Evolutionary conservation across 2,888 invertebrate genomes (phyloP).

Genomic region (Drosophila planitibia): DNA sequence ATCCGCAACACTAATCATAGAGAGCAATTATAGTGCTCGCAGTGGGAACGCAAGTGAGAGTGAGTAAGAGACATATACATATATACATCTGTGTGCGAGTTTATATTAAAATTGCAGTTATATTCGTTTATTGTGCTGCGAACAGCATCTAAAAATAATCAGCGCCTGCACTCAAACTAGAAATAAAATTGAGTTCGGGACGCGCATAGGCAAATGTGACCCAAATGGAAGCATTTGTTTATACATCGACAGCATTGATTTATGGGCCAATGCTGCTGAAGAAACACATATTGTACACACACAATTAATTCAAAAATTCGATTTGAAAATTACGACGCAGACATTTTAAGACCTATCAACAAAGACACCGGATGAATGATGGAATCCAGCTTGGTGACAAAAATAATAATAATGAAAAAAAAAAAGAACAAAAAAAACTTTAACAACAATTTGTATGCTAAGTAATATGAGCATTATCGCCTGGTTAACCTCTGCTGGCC

Average conservation of each 20-base stretch:
- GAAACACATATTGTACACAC: slow-evolving; percentile 8
- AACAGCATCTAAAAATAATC: slow-evolving; percentile 45
- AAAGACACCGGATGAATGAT: slow-evolving; percentile 61
- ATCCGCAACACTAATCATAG: not conserved
- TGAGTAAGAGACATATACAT: slow-evolving; percentile 36
- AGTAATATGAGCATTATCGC: slow-evolving; percentile 49
- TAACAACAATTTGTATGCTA: slow-evolving; percentile 6
- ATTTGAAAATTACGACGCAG: slow-evolving; percentile 35
- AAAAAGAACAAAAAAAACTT: not conserved
- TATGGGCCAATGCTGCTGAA: slow-evolving; percentile 25
- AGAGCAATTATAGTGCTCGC: slow-evolving; percentile 21
- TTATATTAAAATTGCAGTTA: slow-evolving; percentile 22
- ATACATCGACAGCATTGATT: slow-evolving; percentile 36
- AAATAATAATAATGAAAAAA: slow-evolving; percentile 18
- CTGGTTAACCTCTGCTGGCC: slow-evolving; percentile 61
- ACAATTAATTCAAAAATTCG: not conserved
- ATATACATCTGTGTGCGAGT: not conserved
- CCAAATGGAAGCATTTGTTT: slow-evolving; percentile 54
- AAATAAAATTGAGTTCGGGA: slow-evolving; percentile 63
- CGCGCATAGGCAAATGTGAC: slow-evolving; percentile 49
- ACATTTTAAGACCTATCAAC: slow-evolving; percentile 54
- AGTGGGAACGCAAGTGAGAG: slow-evolving; percentile 39
- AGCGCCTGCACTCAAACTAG: slow-evolving; percentile 39
- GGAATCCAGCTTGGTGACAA: slow-evolving; percentile 37
- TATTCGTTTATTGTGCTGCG: slow-evolving; percentile 8